Percentiles rank a stretch among this genome's conserved stretches.
Conservation (phyloP, 2,888 invertebrate species). For the Seira sanloemensis region DNA sequence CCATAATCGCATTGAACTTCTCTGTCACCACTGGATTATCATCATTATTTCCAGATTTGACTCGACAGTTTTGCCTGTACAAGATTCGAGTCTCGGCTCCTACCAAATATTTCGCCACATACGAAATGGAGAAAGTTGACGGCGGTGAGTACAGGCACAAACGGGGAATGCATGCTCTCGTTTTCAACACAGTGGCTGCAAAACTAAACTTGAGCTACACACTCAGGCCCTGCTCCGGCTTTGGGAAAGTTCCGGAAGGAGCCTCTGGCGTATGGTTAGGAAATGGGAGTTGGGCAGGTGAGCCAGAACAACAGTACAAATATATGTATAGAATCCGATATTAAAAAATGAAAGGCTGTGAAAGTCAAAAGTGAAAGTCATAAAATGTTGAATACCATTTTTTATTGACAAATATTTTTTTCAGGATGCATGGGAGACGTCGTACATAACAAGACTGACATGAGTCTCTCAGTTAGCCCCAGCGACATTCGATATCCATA, state of each 20-base stretch:
- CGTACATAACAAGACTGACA: not conserved
- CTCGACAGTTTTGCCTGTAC: not conserved
- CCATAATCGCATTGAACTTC: not conserved
- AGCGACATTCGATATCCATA: not conserved
- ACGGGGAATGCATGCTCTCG: not conserved
- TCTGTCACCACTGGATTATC: not conserved
- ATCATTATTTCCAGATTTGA: constrained; percentile 19
- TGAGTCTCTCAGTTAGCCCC: not conserved
- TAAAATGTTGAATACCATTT: not conserved
- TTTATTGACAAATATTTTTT: not conserved
- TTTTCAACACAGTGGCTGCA: not conserved
- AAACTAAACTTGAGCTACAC: constrained; percentile 14
- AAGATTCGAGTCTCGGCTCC: not conserved
- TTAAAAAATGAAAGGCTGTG: not conserved
- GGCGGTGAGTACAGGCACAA: not conserved
- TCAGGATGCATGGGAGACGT: constrained; percentile 18
- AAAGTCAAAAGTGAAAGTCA: not conserved
- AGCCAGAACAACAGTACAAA: not conserved
- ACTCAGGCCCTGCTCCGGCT: constrained; percentile 2
- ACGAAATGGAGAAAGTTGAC: not conserved
- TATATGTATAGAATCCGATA: not conserved
- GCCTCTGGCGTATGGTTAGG: not conserved
- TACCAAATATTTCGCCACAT: constrained; percentile 1
- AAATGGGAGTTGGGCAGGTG: constrained; percentile 25
- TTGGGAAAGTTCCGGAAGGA: constrained; percentile 20